phyloP scores from a whole-genome alignment of 2,113 vertebrate genomes.

The Lathamus discolor region DNA sequence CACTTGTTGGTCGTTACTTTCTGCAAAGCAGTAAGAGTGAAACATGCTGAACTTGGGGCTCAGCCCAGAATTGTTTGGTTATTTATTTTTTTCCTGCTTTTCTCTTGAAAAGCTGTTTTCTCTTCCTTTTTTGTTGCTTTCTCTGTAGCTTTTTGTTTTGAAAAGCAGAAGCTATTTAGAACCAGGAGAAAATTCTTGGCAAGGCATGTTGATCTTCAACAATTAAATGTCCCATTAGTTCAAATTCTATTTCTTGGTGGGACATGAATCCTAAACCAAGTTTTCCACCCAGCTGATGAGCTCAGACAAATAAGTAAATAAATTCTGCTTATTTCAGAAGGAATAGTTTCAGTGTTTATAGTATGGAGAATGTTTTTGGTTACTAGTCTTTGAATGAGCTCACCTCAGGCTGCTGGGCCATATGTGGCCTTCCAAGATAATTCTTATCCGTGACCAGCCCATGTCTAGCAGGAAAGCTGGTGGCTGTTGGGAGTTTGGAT shows the following conservation, averaged over 20 bases:
- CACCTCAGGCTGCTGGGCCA: not conserved
- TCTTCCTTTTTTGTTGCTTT: not conserved
- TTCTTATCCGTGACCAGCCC: not conserved
- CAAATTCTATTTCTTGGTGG: not conserved
- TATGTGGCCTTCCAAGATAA: not conserved
- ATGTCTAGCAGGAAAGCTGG: not conserved
- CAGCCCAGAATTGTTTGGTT: not conserved
- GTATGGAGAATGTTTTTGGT: not conserved
- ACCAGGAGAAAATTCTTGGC: not conserved
- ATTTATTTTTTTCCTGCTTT: not conserved
- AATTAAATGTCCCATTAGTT: not conserved
- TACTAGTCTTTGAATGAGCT: not conserved
- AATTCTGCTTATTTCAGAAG: not conserved
- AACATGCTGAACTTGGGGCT: not conserved
- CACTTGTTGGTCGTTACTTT: rapidly evolving
- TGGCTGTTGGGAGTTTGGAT: not conserved
- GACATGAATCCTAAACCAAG: not conserved
- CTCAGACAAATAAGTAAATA: not conserved
- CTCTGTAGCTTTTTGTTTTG: not conserved
- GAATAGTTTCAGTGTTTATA: not conserved
- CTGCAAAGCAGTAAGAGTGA: not conserved
- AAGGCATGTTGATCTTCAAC: not conserved
- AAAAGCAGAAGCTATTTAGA: not conserved
- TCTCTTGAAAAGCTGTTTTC: not conserved
- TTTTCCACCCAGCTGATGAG: not conserved